Percentiles rank a stretch among this genome's conserved stretches.
phyloP scores from a whole-genome alignment of 1,140 invertebrate genomes.

The Neomicropteryx cornuta region DNA sequence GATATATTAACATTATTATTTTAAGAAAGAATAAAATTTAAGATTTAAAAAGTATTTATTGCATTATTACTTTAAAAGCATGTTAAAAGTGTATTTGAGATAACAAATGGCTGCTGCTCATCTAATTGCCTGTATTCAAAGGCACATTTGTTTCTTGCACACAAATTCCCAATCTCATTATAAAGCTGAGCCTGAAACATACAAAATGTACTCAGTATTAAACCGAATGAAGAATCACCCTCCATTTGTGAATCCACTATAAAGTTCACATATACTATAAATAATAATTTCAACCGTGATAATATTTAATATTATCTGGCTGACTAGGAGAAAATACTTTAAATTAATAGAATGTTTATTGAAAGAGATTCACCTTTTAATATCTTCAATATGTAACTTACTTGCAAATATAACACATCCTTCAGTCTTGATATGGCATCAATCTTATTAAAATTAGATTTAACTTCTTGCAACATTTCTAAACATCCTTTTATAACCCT shows the following conservation, averaged over 20 bases:
- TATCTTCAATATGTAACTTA: constrained; percentile 22
- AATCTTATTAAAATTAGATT: constrained; percentile 56
- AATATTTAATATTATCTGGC: no score
- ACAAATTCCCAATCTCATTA: constrained; percentile 50
- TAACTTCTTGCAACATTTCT: constrained; percentile 51
- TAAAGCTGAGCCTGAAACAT: constrained; percentile 51
- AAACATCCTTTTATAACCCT: constrained; percentile 50
- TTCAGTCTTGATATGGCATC: constrained; percentile 63
- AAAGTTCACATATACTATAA: no score
- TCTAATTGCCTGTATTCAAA: constrained; percentile 59
- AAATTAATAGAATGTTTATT: constrained; percentile 3
- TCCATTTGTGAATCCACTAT: no score
- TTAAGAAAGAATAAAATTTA: constrained; percentile 2
- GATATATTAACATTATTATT: constrained; percentile 31
- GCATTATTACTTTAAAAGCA: constrained; percentile 17
- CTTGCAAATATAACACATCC: constrained; percentile 57
- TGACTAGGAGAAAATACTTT: no score
- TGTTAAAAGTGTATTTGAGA: constrained; percentile 28
- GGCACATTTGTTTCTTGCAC: constrained; percentile 59
- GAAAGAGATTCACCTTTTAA: background rate
- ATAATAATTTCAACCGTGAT: no score
- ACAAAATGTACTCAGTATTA: no score
- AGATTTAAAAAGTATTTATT: constrained; percentile 6
- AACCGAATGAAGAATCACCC: no score
- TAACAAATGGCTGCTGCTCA: constrained; percentile 47